Conservation (phyloP, 2,888 invertebrate species). For the Mayetiola destructor region DNA sequence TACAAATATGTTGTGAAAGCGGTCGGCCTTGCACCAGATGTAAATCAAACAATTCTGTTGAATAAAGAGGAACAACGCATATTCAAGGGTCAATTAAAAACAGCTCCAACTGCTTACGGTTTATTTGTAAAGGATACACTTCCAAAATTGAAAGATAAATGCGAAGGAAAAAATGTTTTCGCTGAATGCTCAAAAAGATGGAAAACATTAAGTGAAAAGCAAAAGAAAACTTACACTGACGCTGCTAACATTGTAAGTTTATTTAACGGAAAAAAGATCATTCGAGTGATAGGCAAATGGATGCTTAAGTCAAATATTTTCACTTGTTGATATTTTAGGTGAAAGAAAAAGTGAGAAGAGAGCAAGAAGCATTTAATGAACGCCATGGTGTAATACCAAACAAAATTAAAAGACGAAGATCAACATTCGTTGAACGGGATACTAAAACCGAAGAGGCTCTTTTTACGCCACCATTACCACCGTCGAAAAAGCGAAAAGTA, state of each 20-base stretch:
- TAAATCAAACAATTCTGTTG: not conserved
- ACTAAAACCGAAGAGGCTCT: not conserved
- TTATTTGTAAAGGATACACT: not conserved
- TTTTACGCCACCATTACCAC: not conserved
- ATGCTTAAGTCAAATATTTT: not conserved
- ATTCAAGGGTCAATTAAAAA: not conserved
- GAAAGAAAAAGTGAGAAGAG: not conserved
- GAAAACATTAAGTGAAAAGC: not conserved
- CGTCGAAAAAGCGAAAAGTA: not conserved
- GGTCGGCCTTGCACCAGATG: not conserved
- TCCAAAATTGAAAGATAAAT: not conserved
- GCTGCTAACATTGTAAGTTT: not conserved
- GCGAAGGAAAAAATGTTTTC: not conserved
- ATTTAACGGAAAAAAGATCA: not conserved
- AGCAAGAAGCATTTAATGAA: not conserved
- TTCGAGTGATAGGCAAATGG: not conserved
- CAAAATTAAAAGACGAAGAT: not conserved
- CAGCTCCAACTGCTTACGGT: not conserved
- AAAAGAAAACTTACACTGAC: not conserved
- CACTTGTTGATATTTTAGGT: not conserved
- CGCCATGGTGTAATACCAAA: not conserved
- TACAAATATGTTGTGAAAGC: not conserved
- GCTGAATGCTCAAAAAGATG: not conserved
- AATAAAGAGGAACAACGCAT: constrained; percentile 4
- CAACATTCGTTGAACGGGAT: not conserved